Evolutionary conservation across 2,888 invertebrate species (phyloP).

Genomic region (Caenorhabditis becei): DNA sequence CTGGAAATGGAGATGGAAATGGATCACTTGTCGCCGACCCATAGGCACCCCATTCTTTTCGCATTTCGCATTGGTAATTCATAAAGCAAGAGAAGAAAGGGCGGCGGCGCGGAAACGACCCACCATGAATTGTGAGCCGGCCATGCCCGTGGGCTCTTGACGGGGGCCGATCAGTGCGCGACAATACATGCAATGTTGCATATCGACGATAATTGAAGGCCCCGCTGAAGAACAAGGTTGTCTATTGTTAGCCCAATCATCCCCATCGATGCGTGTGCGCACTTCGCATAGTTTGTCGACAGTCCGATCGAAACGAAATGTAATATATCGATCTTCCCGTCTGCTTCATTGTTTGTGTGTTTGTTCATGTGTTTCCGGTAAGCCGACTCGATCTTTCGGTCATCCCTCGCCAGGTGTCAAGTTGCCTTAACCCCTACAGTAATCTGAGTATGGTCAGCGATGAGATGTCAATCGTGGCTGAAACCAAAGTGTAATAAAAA

Average conservation of each 20-base stretch:
- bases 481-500: constrained; percentile 3
- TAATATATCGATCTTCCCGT: constrained; percentile 26
- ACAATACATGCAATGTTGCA: constrained; percentile 33
- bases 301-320: constrained; percentile 14
- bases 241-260: constrained; percentile 20
- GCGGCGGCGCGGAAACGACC: constrained; percentile 31
- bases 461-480: neutral
- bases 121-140: constrained; percentile 28
- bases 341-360: constrained; percentile 28
- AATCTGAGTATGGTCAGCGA: neutral
- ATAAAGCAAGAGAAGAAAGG: constrained; percentile 28
- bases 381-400: constrained; percentile 27
- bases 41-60: constrained; percentile 12
- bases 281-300: constrained; percentile 16
- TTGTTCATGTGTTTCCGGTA: constrained; percentile 46
- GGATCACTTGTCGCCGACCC: constrained; percentile 11
- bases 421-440: neutral
- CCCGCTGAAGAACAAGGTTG: constrained; percentile 9
- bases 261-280: constrained; percentile 26
- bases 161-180: neutral
- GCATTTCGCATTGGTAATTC: constrained; percentile 22
- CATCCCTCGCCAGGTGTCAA: constrained; percentile 11
- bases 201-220: constrained; percentile 22
- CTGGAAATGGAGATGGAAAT: constrained; percentile 21
- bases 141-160: constrained; percentile 16